Evolutionary conservation across 2,797 vertebrate species (phyloP), one percentile per base, ranked within the genome.

Genomic region (Anas acuta): DNA sequence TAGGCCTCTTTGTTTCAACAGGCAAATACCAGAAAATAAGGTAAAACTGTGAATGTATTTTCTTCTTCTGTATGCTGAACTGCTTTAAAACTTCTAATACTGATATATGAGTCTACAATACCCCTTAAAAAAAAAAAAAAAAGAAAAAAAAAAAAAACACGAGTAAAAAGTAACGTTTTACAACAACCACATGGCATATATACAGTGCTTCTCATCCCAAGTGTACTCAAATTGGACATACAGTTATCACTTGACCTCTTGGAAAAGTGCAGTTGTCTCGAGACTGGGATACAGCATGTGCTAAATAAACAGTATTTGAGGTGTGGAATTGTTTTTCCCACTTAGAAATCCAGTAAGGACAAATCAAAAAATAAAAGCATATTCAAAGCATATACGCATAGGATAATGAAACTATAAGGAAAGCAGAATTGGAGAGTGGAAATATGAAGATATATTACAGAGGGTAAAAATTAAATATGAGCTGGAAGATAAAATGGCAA

Each of bases 1-100:
- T 89, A 37, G 60, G 86, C 58, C 41, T 89, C 71, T 93, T 95
- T 72, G 80, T 90, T 96, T 96, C 83, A 81, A 77, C 67, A 75
- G 89, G 93, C 69, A 83, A 83, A 88, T 84, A 92, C 77, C 77
- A 94, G 83, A 76, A 20, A 88, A 32, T 19, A 32, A 77, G 51
- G 43, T 72, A 92, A 83, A 35, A 87, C 53, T 75, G 62, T 26
- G 30, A 67, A 57, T 33, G 14, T 56, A 64, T 37, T 92, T 75
- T 75, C 51, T 92, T 84, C 35, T 84, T 94, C 65, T 49, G 13
- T 30, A 61, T 76, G 43, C 54, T 84, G 67, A 89, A 74, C 49
- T 79, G 37, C 51, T 90, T 87, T 84, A 67, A 47, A 65, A 17
- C 25, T 77, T 82, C 47, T 84, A 33, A 53, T 79, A 35, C 22